These are phyloP conservation scores for Hemibagrus wyckioides DNA, from an alignment of 2,113 vertebrate species.

Conservation along the genomic window DNA sequence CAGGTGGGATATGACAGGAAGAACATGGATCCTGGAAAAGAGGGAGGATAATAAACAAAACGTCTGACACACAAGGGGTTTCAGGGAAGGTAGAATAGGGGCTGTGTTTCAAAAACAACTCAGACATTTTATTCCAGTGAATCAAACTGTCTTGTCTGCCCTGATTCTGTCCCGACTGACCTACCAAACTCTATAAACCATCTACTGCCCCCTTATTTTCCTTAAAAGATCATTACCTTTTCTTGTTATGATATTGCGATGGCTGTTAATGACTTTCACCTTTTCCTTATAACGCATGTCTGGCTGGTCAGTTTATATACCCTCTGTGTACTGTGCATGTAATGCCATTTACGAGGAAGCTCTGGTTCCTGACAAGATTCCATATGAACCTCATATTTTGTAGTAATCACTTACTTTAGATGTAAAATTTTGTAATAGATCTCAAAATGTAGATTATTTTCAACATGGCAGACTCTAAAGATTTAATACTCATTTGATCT, in stretches of 20 bases:
- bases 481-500: background rate
- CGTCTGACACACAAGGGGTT: slow-evolving; percentile 14
- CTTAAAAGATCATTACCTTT: background rate
- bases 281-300: background rate
- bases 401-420: background rate
- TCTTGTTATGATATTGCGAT: background rate
- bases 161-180: slow-evolving; percentile 11
- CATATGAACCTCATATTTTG: background rate
- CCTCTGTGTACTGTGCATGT: background rate
- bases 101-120: slow-evolving; percentile 19
- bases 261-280: background rate
- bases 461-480: background rate
- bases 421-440: background rate
- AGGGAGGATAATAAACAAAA: slow-evolving; percentile 30
- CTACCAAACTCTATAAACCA: slow-evolving; percentile 1
- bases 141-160: slow-evolving; percentile 18
- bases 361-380: background rate
- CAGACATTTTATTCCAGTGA: slow-evolving; percentile 33
- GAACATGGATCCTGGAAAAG: slow-evolving; percentile 27
- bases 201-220: slow-evolving; percentile 1
- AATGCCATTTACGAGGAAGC: background rate
- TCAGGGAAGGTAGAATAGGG: slow-evolving; percentile 1
- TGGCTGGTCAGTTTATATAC: background rate
- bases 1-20: slow-evolving; percentile 41
- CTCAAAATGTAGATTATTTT: background rate